Evolutionary conservation across 2,888 invertebrate species (phyloP).

Genomic region (Matsumyia berberina): DNA sequence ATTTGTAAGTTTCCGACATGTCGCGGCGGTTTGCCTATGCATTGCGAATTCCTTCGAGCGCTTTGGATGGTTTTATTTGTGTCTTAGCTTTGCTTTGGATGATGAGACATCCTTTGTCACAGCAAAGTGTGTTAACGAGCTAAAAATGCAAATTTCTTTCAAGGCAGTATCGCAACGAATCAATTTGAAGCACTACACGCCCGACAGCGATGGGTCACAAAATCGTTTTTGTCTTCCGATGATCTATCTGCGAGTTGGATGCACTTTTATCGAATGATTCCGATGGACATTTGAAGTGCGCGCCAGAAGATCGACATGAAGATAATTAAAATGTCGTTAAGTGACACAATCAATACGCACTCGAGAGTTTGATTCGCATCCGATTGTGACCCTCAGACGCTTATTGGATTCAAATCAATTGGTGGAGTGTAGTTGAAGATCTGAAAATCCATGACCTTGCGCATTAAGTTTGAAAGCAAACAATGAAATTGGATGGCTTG

Average conservation of each 20-base stretch:
- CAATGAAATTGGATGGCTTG: slow-evolving; percentile 18
- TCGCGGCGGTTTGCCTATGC: neutral
- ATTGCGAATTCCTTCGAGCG: neutral
- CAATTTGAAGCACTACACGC: neutral
- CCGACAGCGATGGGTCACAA: slow-evolving; percentile 27
- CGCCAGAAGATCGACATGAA: slow-evolving; percentile 7
- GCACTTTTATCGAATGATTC: slow-evolving; percentile 29
- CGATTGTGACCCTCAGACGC: slow-evolving; percentile 30
- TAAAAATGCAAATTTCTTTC: slow-evolving; percentile 3
- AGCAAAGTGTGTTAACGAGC: too few relatives aligned
- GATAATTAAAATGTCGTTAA: slow-evolving; percentile 58
- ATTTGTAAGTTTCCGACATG: neutral
- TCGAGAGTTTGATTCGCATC: slow-evolving; percentile 4
- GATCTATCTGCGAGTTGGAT: neutral
- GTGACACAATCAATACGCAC: slow-evolving; percentile 49
- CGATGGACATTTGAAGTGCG: slow-evolving; percentile 5
- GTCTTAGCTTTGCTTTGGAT: neutral
- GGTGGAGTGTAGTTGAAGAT: neutral
- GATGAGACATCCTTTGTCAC: neutral
- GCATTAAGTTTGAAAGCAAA: slow-evolving; percentile 16
- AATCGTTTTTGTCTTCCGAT: neutral
- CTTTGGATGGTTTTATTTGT: neutral
- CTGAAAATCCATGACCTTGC: slow-evolving; percentile 26
- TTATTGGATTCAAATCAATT: slow-evolving; percentile 2
- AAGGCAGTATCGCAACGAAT: slow-evolving; percentile 11